These are phyloP conservation scores for Acrocyrtus sp. DNA, from an alignment of 2,888 invertebrate genomes.

Conservation along the genomic window DNA sequence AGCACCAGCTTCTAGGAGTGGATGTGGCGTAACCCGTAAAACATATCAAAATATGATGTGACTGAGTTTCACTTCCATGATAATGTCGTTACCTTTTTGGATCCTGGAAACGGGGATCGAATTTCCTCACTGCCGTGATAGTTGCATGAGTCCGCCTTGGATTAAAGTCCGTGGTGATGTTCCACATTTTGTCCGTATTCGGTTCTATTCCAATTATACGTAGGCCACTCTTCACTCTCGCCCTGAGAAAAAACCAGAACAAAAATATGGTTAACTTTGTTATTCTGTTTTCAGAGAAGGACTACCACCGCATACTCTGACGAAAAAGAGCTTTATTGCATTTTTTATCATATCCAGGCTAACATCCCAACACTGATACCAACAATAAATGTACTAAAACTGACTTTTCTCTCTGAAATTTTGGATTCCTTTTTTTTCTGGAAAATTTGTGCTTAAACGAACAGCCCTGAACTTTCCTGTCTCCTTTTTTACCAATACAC, in stretches of 20 bases:
- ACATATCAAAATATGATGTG: too few species aligned
- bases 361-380: background rate
- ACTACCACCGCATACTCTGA: too few species aligned
- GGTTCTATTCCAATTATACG: conserved; percentile 85
- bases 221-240: conserved; percentile 88
- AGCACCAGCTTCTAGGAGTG: too few species aligned
- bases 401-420: too few species aligned
- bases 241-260: conserved; percentile 71
- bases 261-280: conserved; percentile 49
- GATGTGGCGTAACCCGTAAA: too few species aligned
- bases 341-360: background rate
- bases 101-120: conserved; percentile 62
- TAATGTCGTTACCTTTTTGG: conserved; percentile 56
- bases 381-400: background rate
- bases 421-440: conserved; percentile 4
- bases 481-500: conserved; percentile 2
- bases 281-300: too few species aligned
- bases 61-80: too few species aligned
- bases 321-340: conserved; percentile 9
- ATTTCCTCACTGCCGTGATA: conserved; percentile 82
- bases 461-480: conserved; percentile 1
- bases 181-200: conserved; percentile 80
- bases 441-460: conserved; percentile 1
- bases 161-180: conserved; percentile 85
- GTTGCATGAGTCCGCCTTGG: conserved; percentile 88